These are phyloP conservation scores for Scaptomyza polygonia DNA, from an alignment of 2,888 invertebrate species.

Conservation along the genomic window DNA sequence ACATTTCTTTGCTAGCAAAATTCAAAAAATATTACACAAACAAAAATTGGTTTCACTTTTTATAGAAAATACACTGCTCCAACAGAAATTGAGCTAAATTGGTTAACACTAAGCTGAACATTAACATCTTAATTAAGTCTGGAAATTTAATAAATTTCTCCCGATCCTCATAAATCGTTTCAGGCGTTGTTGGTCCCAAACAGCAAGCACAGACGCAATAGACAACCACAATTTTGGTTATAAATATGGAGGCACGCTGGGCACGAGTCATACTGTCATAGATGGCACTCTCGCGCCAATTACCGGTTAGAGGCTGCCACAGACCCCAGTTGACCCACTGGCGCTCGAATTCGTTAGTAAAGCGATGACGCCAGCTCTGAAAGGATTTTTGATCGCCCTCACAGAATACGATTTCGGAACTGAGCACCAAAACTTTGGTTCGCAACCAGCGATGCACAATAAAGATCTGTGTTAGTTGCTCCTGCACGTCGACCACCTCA, in stretches of 20 bases:
- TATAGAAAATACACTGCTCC: neutral
- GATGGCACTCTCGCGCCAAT: constrained; percentile 45
- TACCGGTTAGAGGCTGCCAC: constrained; percentile 60
- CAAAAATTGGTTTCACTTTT: neutral
- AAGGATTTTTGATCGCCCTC: constrained; percentile 15
- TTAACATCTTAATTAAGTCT: neutral
- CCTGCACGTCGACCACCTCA: constrained; percentile 54
- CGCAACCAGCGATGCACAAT: constrained; percentile 52
- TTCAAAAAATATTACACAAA: no score
- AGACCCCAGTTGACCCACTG: constrained; percentile 57
- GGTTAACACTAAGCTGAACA: constrained; percentile 2
- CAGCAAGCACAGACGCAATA: constrained; percentile 17
- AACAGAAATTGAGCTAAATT: constrained; percentile 41
- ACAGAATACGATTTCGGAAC: constrained; percentile 30
- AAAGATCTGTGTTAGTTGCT: constrained; percentile 48
- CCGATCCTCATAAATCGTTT: constrained; percentile 9
- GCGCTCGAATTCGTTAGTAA: constrained; percentile 16
- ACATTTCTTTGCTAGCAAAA: no score
- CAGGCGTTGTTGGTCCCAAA: constrained; percentile 15
- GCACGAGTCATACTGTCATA: constrained; percentile 46
- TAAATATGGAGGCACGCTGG: constrained; percentile 53
- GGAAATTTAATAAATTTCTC: neutral
- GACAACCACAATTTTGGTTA: constrained; percentile 37
- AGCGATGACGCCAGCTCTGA: constrained; percentile 16
- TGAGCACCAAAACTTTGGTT: constrained; percentile 25